Percentiles rank a stretch among this genome's conserved stretches.
Conservation (phyloP, 2,113 vertebrate genomes). For the Procapra przewalskii region DNA sequence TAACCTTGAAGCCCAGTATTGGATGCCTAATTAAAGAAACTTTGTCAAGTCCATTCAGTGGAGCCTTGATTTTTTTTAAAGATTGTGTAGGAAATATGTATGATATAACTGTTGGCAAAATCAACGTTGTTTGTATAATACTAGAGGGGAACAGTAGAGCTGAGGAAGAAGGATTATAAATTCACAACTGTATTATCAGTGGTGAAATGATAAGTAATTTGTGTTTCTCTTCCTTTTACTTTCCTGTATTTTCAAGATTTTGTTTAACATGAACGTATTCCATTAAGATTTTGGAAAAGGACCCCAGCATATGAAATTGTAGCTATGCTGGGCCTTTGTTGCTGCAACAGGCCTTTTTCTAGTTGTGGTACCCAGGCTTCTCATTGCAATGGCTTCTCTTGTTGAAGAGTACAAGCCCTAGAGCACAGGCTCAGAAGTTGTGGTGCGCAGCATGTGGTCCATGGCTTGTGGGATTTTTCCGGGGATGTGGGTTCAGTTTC, state of each 20-base stretch:
- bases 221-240: background rate
- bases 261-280: background rate
- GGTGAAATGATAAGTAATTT: background rate
- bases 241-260: background rate
- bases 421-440: background rate
- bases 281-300: background rate
- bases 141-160: background rate
- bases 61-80: background rate
- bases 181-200: background rate
- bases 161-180: background rate
- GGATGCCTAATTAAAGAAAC: background rate
- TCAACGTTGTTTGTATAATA: background rate
- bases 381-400: background rate
- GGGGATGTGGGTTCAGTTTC: background rate
- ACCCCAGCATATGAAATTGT: background rate
- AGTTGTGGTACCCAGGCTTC: background rate
- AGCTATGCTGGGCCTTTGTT: background rate
- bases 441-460: fast-evolving
- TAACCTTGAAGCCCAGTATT: background rate
- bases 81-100: background rate
- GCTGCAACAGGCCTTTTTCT: background rate
- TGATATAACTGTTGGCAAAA: background rate
- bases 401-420: background rate
- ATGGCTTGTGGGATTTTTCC: background rate
- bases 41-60: background rate